Conservation (phyloP, 2,113 vertebrate genomes). For the Haplochromis burtoni region DNA sequence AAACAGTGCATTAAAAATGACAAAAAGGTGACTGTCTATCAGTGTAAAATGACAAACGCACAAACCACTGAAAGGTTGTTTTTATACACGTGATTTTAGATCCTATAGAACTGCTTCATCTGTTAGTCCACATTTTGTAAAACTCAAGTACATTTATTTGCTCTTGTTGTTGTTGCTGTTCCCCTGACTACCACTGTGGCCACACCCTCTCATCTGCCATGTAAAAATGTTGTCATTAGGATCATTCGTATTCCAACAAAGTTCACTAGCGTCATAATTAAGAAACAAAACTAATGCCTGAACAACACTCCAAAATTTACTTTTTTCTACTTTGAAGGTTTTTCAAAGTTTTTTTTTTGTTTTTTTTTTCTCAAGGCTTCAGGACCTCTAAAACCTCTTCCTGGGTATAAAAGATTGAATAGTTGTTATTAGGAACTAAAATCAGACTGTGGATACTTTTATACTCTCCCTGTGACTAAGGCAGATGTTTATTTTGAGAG, state of each 20-base stretch:
- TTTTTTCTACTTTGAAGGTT: not conserved
- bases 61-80: not conserved
- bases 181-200: not conserved
- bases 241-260: not conserved
- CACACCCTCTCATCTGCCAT: not conserved
- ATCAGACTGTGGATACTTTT: not conserved
- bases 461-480: not conserved
- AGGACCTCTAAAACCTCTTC: not conserved
- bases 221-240: not conserved
- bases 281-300: not conserved
- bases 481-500: not conserved
- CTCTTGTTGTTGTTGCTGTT: not conserved
- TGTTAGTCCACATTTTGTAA: not conserved
- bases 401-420: not conserved
- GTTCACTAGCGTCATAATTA: not conserved
- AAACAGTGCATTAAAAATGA: not conserved
- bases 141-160: not conserved
- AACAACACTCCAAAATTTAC: not conserved
- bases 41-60: not conserved
- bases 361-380: not conserved
- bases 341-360: not conserved
- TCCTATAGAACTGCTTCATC: not conserved
- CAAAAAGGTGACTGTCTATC: not conserved
- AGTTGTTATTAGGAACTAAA: not conserved
- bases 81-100: not conserved